A percentile compares a stretch with the other conserved stretches of the same genome.
phyloP scores from a whole-genome alignment of 2,888 invertebrate species.

The Luperina testacea region DNA sequence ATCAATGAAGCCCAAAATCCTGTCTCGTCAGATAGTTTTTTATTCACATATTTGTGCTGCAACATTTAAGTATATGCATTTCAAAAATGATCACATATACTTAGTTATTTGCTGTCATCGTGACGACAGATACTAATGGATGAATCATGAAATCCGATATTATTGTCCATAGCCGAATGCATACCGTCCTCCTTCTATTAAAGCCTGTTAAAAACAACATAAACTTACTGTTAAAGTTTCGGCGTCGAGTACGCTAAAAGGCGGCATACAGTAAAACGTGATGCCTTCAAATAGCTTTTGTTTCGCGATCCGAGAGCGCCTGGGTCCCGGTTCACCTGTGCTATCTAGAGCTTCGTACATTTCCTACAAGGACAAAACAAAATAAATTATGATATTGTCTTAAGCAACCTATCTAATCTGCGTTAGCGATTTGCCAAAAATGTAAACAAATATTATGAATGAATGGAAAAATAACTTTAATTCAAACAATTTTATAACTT shows the following conservation, averaged over 20 bases:
- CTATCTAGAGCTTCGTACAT: conserved; percentile 89
- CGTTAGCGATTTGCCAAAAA: too few species aligned
- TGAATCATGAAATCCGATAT: background rate
- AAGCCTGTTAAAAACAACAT: background rate
- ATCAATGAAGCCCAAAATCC: background rate
- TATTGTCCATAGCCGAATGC: background rate
- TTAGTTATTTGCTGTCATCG: background rate
- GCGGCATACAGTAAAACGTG: conserved; percentile 88
- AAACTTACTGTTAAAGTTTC: conserved; percentile 78
- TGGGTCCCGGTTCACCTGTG: conserved; percentile 88
- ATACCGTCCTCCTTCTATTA: background rate
- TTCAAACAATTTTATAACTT: too few species aligned
- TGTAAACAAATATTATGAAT: too few species aligned
- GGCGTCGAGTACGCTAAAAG: conserved; percentile 82
- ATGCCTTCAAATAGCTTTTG: conserved; percentile 86
- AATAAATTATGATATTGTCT: background rate
- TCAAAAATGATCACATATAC: background rate
- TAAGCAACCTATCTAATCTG: background rate
- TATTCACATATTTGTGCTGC: background rate
- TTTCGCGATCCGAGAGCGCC: conserved; percentile 81
- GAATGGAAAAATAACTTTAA: too few species aligned
- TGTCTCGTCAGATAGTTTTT: background rate
- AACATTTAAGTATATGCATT: background rate
- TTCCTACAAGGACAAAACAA: conserved; percentile 73
- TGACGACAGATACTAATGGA: background rate